These are phyloP conservation scores for Ruditapes philippinarum DNA, from an alignment of 1,140 invertebrate genomes.

Conservation along the genomic window DNA sequence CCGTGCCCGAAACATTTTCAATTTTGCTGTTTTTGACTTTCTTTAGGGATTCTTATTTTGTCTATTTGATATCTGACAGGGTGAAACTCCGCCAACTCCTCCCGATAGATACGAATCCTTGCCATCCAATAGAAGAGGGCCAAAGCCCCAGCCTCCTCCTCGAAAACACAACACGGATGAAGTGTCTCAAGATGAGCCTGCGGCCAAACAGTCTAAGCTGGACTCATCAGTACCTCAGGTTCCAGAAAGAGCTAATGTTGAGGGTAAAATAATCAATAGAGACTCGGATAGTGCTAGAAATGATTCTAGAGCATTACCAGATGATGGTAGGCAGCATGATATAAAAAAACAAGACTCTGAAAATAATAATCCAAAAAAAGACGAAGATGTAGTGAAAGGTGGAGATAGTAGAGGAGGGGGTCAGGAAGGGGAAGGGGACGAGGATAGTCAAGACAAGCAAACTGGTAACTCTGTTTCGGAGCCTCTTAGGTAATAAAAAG, in stretches of 20 bases:
- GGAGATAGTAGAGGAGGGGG: neutral
- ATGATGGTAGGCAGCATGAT: neutral
- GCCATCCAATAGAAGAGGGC: neutral
- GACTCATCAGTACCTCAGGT: slow-evolving; percentile 41
- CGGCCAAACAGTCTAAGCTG: slow-evolving; percentile 24
- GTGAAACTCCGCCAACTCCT: slow-evolving; percentile 21
- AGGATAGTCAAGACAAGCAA: neutral
- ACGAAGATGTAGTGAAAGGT: neutral
- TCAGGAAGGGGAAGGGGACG: neutral
- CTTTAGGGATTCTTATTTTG: neutral
- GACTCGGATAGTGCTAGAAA: neutral
- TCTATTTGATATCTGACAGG: neutral
- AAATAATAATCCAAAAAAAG: slow-evolving; percentile 29
- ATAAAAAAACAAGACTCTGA: neutral
- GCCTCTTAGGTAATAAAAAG: neutral
- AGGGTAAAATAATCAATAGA: neutral
- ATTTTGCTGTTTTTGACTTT: too few relatives aligned
- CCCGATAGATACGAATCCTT: slow-evolving; percentile 27
- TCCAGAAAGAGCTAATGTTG: slow-evolving; percentile 1
- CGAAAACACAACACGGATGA: slow-evolving; percentile 25
- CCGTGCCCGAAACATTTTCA: too few relatives aligned
- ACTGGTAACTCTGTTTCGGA: neutral
- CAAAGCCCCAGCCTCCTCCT: slow-evolving; percentile 28
- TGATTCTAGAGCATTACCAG: neutral
- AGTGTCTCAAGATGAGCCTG: neutral